Percentiles rank a stretch among this genome's conserved stretches.
These are phyloP conservation scores for Lithobates sylvaticus DNA, from an alignment of 2,797 vertebrate genomes.

Conservation along the genomic window DNA sequence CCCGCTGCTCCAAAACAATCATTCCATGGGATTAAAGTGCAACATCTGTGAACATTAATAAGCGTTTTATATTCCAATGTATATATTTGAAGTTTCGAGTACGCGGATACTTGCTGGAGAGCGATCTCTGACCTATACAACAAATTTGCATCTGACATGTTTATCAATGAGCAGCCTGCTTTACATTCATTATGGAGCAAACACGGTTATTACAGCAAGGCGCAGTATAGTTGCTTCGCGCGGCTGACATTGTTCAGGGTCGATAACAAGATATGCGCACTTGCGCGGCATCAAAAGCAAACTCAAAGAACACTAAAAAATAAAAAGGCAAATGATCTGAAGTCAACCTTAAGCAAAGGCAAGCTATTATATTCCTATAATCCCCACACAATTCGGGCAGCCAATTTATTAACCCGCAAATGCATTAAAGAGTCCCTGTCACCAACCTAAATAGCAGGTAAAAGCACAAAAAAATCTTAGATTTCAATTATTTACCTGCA, in stretches of 20 bases:
- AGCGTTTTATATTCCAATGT: conserved; percentile 73
- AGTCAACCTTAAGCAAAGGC: background rate
- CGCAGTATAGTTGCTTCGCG: background rate
- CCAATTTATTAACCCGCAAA: too few species aligned
- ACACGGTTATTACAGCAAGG: background rate
- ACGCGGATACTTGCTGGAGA: conserved; percentile 69
- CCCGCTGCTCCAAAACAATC: conserved; percentile 81
- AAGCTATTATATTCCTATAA: background rate
- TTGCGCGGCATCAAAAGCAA: background rate
- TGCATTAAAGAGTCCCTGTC: too few species aligned
- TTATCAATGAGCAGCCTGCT: background rate
- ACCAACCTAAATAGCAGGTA: too few species aligned
- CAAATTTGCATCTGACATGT: conserved; percentile 61
- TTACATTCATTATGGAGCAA: background rate
- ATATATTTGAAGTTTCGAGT: conserved; percentile 73
- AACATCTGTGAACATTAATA: conserved; percentile 81
- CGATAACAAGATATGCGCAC: background rate
- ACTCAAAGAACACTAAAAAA: background rate
- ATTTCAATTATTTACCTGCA: too few species aligned
- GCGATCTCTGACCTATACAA: conserved; percentile 67
- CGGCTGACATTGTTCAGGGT: background rate
- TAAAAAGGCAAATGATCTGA: background rate
- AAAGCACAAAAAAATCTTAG: too few species aligned
- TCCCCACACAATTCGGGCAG: too few species aligned
- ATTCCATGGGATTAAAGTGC: conserved; percentile 79